Percentiles rank a stretch among this genome's conserved stretches.
phyloP scores from a whole-genome alignment of 2,888 invertebrate genomes.

The Dione vanillae region DNA sequence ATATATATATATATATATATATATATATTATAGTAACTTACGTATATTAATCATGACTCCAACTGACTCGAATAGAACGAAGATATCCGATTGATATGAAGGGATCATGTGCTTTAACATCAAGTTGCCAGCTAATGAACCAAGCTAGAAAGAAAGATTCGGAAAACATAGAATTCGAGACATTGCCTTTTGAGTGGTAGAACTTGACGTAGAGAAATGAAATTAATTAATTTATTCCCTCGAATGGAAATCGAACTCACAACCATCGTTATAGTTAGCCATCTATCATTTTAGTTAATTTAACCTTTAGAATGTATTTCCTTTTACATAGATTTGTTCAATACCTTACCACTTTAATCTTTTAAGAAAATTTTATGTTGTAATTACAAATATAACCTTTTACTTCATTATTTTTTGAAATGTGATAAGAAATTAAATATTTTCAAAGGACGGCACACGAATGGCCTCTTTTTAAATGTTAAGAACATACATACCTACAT shows the following conservation, averaged over 20 bases:
- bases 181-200: no score
- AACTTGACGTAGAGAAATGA: neutral
- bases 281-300: no score
- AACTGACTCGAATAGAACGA: conserved; percentile 82
- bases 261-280: neutral
- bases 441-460: no score
- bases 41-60: conserved; percentile 81
- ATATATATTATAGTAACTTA: conserved; percentile 59
- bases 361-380: no score
- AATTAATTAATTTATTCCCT: neutral
- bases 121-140: conserved; percentile 88
- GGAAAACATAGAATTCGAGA: neutral
- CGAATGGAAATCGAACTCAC: neutral
- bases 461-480: neutral
- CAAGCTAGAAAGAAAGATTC: conserved; percentile 68
- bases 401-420: no score
- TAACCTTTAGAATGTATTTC: no score
- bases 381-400: no score
- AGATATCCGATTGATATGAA: conserved; percentile 88
- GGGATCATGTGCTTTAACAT: conserved; percentile 85
- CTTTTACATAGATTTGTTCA: no score
- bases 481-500: no score
- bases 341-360: neutral
- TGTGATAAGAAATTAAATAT: no score
- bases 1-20: no score